A percentile compares a stretch with the other conserved stretches of the same genome.
phyloP scores from a whole-genome alignment of 2,113 vertebrate species.

The Pogonocichla stellata region DNA sequence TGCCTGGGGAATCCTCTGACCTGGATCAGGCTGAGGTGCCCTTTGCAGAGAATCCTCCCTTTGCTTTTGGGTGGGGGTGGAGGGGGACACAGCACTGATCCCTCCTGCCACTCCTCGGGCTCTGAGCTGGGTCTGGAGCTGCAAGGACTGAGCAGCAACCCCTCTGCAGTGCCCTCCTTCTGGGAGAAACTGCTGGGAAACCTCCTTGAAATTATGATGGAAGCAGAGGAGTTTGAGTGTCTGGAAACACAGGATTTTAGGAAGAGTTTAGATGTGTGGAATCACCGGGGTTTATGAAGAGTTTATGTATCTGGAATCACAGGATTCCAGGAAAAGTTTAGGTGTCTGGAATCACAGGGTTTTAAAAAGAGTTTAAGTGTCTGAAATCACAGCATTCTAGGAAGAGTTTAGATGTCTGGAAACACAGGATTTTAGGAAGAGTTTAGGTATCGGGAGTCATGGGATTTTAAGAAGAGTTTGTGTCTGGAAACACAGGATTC shows the following conservation, averaged over 20 bases:
- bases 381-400: rapidly evolving
- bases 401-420: not conserved
- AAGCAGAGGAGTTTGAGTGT: not conserved
- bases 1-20: not conserved
- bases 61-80: not conserved
- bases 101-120: not conserved
- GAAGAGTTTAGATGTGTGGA: rapidly evolving
- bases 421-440: rapidly evolving
- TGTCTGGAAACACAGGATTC: not conserved
- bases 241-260: rapidly evolving
- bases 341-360: rapidly evolving
- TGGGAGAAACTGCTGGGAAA: not conserved
- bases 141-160: not conserved
- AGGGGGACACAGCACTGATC: not conserved
- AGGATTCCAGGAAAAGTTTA: not conserved
- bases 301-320: not conserved
- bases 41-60: not conserved
- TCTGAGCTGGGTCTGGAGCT: not conserved
- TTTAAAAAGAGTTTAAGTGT: not conserved
- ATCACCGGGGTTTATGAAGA: rapidly evolving
- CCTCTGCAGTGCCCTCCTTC: not conserved
- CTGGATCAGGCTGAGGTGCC: not conserved
- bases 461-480: not conserved
- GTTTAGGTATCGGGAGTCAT: not conserved
- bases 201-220: not conserved